Evolutionary conservation across 92 coral and sea anemone species (phyloP), one percentile per base, ranked within the genome.

Genomic region (Phymanthus crucifer): DNA sequence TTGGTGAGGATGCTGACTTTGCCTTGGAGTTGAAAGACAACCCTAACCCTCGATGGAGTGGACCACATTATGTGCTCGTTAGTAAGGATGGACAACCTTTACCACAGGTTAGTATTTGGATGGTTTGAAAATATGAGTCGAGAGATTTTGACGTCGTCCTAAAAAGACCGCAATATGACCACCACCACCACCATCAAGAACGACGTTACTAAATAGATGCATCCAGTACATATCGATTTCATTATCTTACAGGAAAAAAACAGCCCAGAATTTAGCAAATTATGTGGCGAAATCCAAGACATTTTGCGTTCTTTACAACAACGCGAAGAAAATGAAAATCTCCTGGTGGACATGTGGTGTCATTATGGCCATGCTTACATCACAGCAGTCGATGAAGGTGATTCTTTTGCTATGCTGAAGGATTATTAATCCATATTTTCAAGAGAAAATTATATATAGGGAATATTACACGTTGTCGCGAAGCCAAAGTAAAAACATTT

Each of bases 301-400:
- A 61, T 61, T 61, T 29, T 61, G 68, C 32, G 29, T 11, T 24
- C 17, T 12, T 12, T 61, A 24, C 68, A 23, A 27, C 33, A 61
- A 24, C 68, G 36, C 29, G 68, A 61, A 24, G 68, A 61, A 17
- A 29, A 19, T 5, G 35, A 61, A 27, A 61, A 61, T 34, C 68
- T 61, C 10, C 68, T 61, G 6, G 68, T 61, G 1, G 68, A 61
- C 68, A 61, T 61, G 68, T 61, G 68, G 68, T 61, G 36, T 61
- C 68, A 61, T 27, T 61, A 61, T 61, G 68, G 68, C 34, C 68
- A 27, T 26, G 68, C 36, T 10, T 61, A 61, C 23, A 24, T 61
- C 34, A 26, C 68, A 61, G 68, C 3, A 27, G 68, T 61, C 6
- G 68, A 61, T 61, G 68, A 61, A 61, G 34, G 68, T 61, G 34